phyloP scores from a whole-genome alignment of 1,140 invertebrate species.

The Trichonephila clavata region DNA sequence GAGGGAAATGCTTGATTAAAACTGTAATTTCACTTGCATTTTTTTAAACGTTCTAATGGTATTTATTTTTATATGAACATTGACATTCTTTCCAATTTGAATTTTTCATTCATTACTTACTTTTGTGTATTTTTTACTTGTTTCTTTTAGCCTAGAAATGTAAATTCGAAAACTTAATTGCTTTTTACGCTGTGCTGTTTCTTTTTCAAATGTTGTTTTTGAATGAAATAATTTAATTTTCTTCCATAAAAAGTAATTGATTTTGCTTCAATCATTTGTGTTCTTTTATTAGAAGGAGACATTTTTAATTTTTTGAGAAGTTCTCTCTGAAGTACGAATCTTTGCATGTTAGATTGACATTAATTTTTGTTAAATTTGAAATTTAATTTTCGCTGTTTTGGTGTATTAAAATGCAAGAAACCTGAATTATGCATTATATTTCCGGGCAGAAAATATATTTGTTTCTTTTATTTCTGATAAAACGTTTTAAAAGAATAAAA shows the following conservation, averaged over 20 bases:
- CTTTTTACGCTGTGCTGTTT: not conserved
- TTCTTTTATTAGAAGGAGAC: too few species aligned
- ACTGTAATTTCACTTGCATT: not conserved
- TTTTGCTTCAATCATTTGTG: not conserved
- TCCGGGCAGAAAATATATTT: too few species aligned
- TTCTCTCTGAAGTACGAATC: too few species aligned
- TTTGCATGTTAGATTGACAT: too few species aligned
- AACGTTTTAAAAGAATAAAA: too few species aligned
- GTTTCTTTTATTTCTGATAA: too few species aligned
- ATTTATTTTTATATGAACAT: slow-evolving; percentile 30
- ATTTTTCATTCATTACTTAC: not conserved
- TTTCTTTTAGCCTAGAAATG: not conserved
- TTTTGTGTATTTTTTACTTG: not conserved
- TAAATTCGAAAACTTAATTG: slow-evolving; percentile 29
- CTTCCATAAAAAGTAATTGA: not conserved
- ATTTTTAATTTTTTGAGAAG: too few species aligned
- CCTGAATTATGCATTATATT: too few species aligned
- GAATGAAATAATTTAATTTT: not conserved
- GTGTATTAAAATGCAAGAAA: too few species aligned
- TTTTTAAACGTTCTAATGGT: not conserved
- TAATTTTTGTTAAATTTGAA: too few species aligned
- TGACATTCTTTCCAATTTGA: slow-evolving; percentile 12
- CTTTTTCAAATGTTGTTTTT: not conserved
- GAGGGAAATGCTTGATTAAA: slow-evolving; percentile 27
- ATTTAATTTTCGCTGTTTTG: too few species aligned